phyloP scores from a whole-genome alignment of 2,797 vertebrate genomes.

The Sternarchorhynchus goeldii region DNA sequence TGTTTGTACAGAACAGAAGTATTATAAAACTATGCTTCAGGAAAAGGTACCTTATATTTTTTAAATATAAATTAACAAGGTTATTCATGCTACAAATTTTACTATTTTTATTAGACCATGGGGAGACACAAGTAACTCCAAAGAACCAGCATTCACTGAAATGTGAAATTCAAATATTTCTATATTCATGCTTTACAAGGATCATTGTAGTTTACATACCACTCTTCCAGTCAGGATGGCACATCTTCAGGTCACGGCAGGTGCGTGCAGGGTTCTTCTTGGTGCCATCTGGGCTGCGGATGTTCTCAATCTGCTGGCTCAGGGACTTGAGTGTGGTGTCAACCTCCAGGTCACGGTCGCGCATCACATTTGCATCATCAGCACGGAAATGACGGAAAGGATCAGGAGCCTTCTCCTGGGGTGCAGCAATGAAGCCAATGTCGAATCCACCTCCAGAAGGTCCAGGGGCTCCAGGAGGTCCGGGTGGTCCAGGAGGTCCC shows the following conservation, averaged over 20 bases:
- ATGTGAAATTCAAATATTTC: background rate
- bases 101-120: background rate
- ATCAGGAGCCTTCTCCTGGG: constrained; percentile 91
- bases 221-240: constrained; percentile 98
- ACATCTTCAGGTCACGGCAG: constrained; percentile 99
- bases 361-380: constrained; percentile 93
- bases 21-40: background rate
- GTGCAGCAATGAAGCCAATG: constrained; percentile 91
- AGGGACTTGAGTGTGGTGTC: constrained; percentile 98
- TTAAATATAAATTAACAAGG: background rate
- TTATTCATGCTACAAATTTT: background rate
- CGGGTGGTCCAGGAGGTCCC: constrained; percentile 91
- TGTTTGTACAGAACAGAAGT: constrained; percentile 50
- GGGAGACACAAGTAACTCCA: background rate
- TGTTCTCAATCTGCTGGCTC: constrained; percentile 98
- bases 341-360: constrained; percentile 94
- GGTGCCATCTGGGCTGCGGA: constrained; percentile 95
- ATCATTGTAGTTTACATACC: constrained; percentile 70
- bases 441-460: constrained; percentile 91
- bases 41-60: background rate
- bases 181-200: background rate
- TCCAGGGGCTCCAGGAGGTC: constrained; percentile 89
- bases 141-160: background rate
- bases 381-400: constrained; percentile 90
- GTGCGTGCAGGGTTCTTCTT: constrained; percentile 97